Conservation (phyloP, 2,888 invertebrate genomes). For the Oegoconia quadripuncta region DNA sequence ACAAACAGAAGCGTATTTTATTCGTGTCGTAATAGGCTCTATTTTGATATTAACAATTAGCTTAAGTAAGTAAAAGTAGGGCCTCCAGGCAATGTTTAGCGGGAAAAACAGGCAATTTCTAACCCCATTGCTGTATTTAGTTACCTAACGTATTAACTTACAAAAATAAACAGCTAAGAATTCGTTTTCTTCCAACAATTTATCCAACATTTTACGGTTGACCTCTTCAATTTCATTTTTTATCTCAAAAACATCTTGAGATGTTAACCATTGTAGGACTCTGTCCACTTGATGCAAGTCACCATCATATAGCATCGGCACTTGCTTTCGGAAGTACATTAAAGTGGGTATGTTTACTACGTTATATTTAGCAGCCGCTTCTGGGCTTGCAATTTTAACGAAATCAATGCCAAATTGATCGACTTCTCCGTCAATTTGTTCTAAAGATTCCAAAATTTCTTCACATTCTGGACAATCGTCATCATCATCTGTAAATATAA, state of each 20-base stretch:
- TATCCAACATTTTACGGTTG: conserved; percentile 97
- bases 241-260: conserved; percentile 96
- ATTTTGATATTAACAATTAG: no score
- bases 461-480: conserved; percentile 95
- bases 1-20: neutral
- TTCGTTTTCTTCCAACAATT: conserved; percentile 95
- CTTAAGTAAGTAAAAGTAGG: no score
- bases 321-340: conserved; percentile 90
- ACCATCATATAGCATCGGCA: conserved; percentile 93
- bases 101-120: no score
- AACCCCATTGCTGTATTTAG: no score
- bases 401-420: conserved; percentile 96
- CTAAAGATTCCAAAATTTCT: conserved; percentile 92
- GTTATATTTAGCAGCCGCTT: conserved; percentile 90
- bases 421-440: conserved; percentile 97
- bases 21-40: no score
- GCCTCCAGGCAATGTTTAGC: no score
- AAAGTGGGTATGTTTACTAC: conserved; percentile 91
- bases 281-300: conserved; percentile 92
- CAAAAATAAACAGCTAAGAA: conserved; percentile 97
- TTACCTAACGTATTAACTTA: no score
- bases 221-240: conserved; percentile 98
- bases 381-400: conserved; percentile 91
- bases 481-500: conserved; percentile 80
- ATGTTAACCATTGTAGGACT: conserved; percentile 93